Conservation (phyloP, 2,888 invertebrate genomes). For the Alentia gelatinosa region DNA sequence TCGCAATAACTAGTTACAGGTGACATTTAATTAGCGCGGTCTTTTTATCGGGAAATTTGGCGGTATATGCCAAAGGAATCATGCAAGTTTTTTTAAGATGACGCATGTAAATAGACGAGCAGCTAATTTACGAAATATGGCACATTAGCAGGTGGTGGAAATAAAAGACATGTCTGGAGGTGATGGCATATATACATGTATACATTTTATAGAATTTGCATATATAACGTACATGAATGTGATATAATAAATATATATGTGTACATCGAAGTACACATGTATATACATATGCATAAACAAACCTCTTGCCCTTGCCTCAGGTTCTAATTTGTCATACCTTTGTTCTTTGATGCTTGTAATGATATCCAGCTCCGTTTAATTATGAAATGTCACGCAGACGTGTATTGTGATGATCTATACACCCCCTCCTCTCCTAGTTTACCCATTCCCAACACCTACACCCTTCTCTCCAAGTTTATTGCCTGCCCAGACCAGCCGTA, state of each 20-base stretch:
- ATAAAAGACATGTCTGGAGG: background rate
- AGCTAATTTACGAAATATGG: too few species aligned
- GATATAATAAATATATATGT: background rate
- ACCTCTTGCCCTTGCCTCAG: background rate
- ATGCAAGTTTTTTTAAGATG: too few species aligned
- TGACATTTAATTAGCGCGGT: too few species aligned
- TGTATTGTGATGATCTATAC: background rate
- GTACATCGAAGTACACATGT: background rate
- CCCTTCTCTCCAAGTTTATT: background rate
- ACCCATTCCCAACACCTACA: background rate
- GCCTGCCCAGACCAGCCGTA: background rate
- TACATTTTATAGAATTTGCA: background rate
- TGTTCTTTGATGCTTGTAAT: constrained; percentile 32
- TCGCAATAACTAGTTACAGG: too few species aligned
- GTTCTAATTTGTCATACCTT: constrained; percentile 30
- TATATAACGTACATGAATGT: background rate
- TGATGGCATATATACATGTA: background rate
- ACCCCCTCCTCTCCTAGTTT: background rate
- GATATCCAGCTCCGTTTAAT: background rate
- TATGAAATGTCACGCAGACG: constrained; percentile 6
- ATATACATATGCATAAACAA: background rate
- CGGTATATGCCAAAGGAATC: too few species aligned
- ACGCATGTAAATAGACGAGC: too few species aligned
- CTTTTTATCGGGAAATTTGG: too few species aligned
- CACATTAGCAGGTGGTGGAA: background rate